phyloP scores from a whole-genome alignment of 2,888 invertebrate species.

The Diadegma fenestrale region DNA sequence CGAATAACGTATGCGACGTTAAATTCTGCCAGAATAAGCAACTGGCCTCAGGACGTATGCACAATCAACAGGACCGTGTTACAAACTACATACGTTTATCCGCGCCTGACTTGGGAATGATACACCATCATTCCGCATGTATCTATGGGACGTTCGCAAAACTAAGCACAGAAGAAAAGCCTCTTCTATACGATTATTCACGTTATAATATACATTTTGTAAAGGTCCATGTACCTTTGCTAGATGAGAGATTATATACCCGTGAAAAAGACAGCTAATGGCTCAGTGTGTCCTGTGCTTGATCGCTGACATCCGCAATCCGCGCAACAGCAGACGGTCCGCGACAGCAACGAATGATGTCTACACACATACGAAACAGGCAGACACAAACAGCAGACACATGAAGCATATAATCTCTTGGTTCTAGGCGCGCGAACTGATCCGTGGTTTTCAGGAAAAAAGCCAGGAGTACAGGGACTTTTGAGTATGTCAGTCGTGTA shows the following conservation, averaged over 20 bases:
- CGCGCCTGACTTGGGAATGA: conserved; percentile 12
- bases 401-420: conserved; percentile 2
- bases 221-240: conserved; percentile 38
- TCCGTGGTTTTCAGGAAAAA: conserved; percentile 38
- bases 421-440: conserved; percentile 12
- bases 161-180: conserved; percentile 26
- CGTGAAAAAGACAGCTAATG: conserved; percentile 66
- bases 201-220: conserved; percentile 51
- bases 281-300: conserved; percentile 55
- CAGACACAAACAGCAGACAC: background rate
- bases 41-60: conserved; percentile 12
- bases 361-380: conserved; percentile 1
- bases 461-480: conserved; percentile 43
- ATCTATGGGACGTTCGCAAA: conserved; percentile 5
- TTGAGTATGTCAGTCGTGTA: conserved; percentile 18
- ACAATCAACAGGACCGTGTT: conserved; percentile 26
- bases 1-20: conserved; percentile 8
- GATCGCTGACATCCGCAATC: conserved; percentile 63
- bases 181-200: conserved; percentile 44
- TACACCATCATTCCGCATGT: conserved; percentile 13
- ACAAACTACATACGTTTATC: conserved; percentile 28
- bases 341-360: conserved; percentile 58
- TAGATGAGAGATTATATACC: conserved; percentile 55
- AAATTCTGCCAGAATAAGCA: conserved; percentile 14
- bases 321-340: conserved; percentile 55